These are phyloP conservation scores for Origma solitaria DNA, from an alignment of 2,113 vertebrate genomes.

Conservation along the genomic window DNA sequence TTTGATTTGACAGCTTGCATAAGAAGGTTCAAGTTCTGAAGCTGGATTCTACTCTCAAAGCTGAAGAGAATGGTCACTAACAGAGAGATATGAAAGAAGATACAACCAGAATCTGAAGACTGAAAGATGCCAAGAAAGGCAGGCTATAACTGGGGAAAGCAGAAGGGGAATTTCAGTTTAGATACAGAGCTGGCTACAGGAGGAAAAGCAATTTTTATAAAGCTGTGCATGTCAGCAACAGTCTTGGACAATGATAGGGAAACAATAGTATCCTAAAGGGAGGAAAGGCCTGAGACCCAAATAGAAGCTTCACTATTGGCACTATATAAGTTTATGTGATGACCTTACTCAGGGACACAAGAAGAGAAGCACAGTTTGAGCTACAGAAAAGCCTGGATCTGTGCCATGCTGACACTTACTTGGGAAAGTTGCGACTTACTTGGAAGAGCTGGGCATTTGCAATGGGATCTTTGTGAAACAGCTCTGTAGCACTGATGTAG, in stretches of 20 bases:
- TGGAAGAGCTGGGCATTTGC: slow-evolving; percentile 88
- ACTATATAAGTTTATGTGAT: background rate
- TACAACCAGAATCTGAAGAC: background rate
- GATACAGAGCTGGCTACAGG: background rate
- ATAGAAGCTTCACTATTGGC: background rate
- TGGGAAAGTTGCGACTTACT: slow-evolving; percentile 88
- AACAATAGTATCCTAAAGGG: background rate
- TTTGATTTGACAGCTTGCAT: background rate
- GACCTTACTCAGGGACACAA: background rate
- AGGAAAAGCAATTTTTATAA: background rate
- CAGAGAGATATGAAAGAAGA: background rate
- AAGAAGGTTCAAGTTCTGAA: background rate
- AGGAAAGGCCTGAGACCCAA: background rate
- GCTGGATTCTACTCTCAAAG: background rate
- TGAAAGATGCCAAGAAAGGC: background rate
- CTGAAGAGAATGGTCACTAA: background rate
- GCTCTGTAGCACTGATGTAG: slow-evolving; percentile 79
- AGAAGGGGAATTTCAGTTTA: background rate
- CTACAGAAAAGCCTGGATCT: background rate
- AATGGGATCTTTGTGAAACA: slow-evolving; percentile 77
- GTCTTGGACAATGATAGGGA: background rate
- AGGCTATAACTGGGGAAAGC: background rate
- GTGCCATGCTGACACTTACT: slow-evolving; percentile 63
- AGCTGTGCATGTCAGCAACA: background rate
- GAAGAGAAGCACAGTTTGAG: background rate